Conservation (phyloP, 2,113 vertebrate genomes). For the Larimichthys crocea region DNA sequence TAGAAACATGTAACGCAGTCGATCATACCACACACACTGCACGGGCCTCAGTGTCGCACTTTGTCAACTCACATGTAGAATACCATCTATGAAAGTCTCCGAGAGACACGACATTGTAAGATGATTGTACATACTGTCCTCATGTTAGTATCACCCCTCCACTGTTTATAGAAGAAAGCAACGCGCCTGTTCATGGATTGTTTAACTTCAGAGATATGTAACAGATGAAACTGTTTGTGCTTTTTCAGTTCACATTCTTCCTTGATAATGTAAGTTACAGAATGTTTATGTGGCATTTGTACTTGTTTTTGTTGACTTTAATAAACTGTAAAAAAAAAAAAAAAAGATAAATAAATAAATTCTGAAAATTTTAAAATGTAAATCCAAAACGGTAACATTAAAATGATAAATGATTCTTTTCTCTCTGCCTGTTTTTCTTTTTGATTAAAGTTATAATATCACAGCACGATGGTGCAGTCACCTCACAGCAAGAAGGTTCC, state of each 20-base stretch:
- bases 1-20: slow-evolving; percentile 41
- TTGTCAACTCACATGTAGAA: slow-evolving; percentile 59
- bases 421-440: neutral
- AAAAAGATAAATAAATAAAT: slow-evolving; percentile 51
- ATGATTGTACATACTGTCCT: slow-evolving; percentile 76
- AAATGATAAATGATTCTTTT: slow-evolving; percentile 65
- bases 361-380: slow-evolving; percentile 69
- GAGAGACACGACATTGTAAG: slow-evolving; percentile 75
- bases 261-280: slow-evolving; percentile 76
- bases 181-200: slow-evolving; percentile 68
- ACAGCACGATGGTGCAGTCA: no score
- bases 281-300: slow-evolving; percentile 84
- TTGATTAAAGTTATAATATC: no score
- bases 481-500: no score
- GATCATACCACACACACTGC: slow-evolving; percentile 55
- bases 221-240: slow-evolving; percentile 74
- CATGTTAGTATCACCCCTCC: slow-evolving; percentile 48
- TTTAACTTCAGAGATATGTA: slow-evolving; percentile 72
- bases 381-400: slow-evolving; percentile 72
- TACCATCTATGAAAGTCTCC: slow-evolving; percentile 75
- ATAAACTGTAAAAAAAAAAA: slow-evolving; percentile 81
- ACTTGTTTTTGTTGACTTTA: slow-evolving; percentile 85
- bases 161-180: slow-evolving; percentile 56
- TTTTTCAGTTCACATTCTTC: slow-evolving; percentile 72
- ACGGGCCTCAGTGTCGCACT: slow-evolving; percentile 33